These are phyloP conservation scores for Ptilorrhoa leucosticta DNA, from an alignment of 2,113 vertebrate species.

Conservation along the genomic window DNA sequence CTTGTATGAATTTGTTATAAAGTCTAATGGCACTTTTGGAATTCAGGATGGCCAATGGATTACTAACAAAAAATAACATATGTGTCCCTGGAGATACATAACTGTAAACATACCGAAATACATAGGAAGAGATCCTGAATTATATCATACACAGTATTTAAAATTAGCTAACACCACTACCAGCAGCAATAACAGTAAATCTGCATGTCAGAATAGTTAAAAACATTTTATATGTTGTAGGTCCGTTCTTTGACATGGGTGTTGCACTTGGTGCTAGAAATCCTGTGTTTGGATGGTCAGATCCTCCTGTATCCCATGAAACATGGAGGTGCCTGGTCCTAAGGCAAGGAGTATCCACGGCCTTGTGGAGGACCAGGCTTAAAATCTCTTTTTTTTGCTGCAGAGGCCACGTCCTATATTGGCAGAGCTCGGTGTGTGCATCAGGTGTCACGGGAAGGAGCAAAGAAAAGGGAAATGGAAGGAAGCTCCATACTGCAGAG, in stretches of 20 bases:
- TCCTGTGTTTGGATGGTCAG: neutral
- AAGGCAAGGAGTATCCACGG: neutral
- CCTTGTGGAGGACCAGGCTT: neutral
- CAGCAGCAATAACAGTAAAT: neutral
- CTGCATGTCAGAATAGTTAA: neutral
- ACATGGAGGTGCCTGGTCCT: neutral
- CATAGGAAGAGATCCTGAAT: neutral
- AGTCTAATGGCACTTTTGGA: neutral
- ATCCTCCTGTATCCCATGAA: neutral
- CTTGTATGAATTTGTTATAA: neutral
- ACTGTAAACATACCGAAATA: neutral
- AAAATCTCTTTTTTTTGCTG: neutral
- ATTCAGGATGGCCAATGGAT: neutral
- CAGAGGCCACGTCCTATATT: fast-evolving
- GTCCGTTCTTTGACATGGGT: neutral
- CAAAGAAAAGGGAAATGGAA: neutral
- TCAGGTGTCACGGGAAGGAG: neutral
- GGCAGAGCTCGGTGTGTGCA: neutral
- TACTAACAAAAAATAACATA: neutral
- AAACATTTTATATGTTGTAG: neutral
- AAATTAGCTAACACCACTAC: neutral
- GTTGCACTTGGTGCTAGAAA: neutral
- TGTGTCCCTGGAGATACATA: neutral
- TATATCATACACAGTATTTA: neutral
- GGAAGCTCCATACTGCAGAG: neutral